Evolutionary conservation across 2,113 vertebrate species (phyloP).

Genomic region (Eretmochelys imbricata): DNA sequence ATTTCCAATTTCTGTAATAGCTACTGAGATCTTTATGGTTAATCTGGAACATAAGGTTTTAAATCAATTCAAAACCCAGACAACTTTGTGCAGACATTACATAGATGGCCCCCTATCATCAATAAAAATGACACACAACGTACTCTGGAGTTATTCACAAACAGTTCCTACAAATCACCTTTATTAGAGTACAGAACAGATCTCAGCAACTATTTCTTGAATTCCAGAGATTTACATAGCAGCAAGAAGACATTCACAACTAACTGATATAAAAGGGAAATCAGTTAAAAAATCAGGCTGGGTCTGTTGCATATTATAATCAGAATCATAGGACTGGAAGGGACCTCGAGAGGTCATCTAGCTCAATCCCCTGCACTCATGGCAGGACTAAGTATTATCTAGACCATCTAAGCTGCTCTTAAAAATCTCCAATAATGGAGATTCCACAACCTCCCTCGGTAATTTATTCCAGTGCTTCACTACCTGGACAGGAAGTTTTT

Average conservation of each 20-base stretch:
- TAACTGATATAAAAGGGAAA: neutral
- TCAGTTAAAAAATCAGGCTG: neutral
- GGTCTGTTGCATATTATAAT: neutral
- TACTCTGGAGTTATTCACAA: neutral
- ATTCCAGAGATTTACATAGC: neutral
- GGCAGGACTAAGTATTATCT: too few species aligned
- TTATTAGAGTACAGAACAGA: conserved; percentile 9
- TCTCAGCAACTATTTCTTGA: neutral
- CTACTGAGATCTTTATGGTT: neutral
- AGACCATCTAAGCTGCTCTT: too few species aligned
- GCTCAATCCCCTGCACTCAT: too few species aligned
- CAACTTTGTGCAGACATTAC: conserved; percentile 2
- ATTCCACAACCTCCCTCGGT: too few species aligned
- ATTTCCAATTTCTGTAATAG: conserved; percentile 12
- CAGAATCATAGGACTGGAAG: too few species aligned
- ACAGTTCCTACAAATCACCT: neutral
- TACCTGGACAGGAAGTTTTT: too few species aligned
- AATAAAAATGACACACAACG: conserved; percentile 25
- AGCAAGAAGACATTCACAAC: neutral
- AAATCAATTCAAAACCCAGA: conserved; percentile 7
- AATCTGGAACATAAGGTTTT: conserved; percentile 1
- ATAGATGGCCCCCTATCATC: neutral
- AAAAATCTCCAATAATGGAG: too few species aligned
- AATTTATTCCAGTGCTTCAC: too few species aligned
- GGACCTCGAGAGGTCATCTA: too few species aligned